A percentile compares a stretch with the other conserved stretches of the same genome.
Evolutionary conservation across 2,113 vertebrate genomes (phyloP).

Genomic region (Azemiops feae): DNA sequence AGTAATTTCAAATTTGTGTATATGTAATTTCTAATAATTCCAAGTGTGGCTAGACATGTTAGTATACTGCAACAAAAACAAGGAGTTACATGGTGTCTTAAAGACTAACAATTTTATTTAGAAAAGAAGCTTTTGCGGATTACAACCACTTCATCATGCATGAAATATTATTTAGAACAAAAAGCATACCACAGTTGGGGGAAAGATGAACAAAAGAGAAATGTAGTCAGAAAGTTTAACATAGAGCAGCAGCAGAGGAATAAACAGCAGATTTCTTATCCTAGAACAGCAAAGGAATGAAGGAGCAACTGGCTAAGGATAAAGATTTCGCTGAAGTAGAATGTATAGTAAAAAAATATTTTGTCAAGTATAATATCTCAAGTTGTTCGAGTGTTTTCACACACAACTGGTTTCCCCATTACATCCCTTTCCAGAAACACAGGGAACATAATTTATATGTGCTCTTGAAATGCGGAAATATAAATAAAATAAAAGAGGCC

Average conservation of each 20-base stretch:
- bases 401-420: conserved; percentile 53
- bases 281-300: too few species aligned
- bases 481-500: conserved; percentile 62
- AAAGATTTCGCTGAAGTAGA: conserved; percentile 19
- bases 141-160: neutral
- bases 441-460: conserved; percentile 66
- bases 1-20: neutral
- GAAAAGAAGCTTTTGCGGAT: neutral
- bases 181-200: neutral
- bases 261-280: too few species aligned
- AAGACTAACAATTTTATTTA: neutral
- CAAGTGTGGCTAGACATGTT: neutral
- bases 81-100: neutral
- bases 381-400: conserved; percentile 57
- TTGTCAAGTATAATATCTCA: conserved; percentile 27
- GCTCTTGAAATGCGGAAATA: conserved; percentile 59
- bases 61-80: neutral
- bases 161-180: neutral
- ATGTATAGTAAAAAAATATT: conserved; percentile 39
- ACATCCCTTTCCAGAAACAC: conserved; percentile 63
- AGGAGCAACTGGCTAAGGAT: neutral
- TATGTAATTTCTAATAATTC: fast-evolving
- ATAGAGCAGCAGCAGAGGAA: neutral
- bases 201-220: neutral
- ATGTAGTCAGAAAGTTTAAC: neutral